Conservation (phyloP, 2,888 invertebrate species). For the Volucella bombylans region DNA sequence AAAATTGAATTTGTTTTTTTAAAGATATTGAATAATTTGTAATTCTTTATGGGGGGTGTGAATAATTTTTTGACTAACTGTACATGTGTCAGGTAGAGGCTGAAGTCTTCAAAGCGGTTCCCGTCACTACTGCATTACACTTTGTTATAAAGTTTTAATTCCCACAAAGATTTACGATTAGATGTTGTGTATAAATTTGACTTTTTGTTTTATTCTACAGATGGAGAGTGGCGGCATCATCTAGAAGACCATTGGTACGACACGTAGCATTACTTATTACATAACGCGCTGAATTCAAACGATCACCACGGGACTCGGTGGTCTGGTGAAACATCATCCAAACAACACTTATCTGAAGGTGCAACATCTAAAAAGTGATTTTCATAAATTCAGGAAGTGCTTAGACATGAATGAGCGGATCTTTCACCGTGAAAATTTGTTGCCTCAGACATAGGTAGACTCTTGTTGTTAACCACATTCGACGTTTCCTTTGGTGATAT, state of each 20-base stretch:
- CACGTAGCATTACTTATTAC: slow-evolving; percentile 28
- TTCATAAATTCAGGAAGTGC: slow-evolving; percentile 7
- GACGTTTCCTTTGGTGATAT: slow-evolving; percentile 36
- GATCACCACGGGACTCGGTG: slow-evolving; percentile 37
- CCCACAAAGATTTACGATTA: slow-evolving; percentile 60
- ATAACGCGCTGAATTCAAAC: slow-evolving; percentile 29
- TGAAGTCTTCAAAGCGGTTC: slow-evolving; percentile 1
- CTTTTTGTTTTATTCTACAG: slow-evolving; percentile 47
- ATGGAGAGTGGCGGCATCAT: slow-evolving; percentile 45
- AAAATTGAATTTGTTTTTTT: no score
- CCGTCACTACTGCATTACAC: slow-evolving; percentile 36
- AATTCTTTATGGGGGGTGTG: no score
- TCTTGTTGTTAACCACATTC: slow-evolving; percentile 11
- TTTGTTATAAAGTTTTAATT: slow-evolving; percentile 29
- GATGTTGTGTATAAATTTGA: slow-evolving; percentile 38
- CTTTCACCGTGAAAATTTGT: slow-evolving; percentile 45
- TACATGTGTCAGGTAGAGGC: slow-evolving; percentile 30
- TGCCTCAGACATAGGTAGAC: slow-evolving; percentile 26
- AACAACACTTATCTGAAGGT: slow-evolving; percentile 28
- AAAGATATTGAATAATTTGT: no score
- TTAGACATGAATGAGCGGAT: slow-evolving; percentile 48
- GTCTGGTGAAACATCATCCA: slow-evolving; percentile 8
- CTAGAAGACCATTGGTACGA: slow-evolving; percentile 18
- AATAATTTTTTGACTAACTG: no score
- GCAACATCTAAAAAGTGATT: slow-evolving; percentile 34